Evolutionary conservation across 2,113 vertebrate genomes (phyloP).

Genomic region (Bettongia penicillata): DNA sequence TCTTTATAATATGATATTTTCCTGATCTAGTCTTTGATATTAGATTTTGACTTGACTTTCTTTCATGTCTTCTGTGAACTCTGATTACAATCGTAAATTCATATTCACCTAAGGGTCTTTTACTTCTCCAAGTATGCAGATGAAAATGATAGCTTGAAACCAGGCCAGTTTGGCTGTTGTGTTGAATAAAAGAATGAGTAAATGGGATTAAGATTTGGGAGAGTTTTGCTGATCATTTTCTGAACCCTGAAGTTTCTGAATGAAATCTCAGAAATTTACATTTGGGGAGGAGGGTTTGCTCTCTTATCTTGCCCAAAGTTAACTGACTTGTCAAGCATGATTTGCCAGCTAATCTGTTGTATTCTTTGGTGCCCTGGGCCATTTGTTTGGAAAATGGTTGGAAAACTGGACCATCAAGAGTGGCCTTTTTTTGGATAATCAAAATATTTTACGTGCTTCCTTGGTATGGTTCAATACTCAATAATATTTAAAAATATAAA

Average conservation of each 20-base stretch:
- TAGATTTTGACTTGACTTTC: not conserved
- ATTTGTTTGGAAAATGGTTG: not conserved
- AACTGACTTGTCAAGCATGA: not conserved
- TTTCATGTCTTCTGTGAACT: not conserved
- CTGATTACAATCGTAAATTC: not conserved
- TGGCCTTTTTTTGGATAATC: not conserved
- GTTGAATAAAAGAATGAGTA: not conserved
- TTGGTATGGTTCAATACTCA: not conserved
- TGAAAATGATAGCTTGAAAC: not conserved
- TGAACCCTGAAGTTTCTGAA: not conserved
- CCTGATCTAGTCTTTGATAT: not conserved
- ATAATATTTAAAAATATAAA: not conserved
- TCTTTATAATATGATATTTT: not conserved
- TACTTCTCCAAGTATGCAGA: not conserved
- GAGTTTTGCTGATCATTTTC: not conserved
- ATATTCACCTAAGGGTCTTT: not conserved
- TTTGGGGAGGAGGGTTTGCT: not conserved
- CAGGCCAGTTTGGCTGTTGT: not conserved
- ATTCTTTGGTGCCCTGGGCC: not conserved
- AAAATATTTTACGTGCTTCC: not conserved
- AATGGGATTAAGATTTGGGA: slow-evolving; percentile 14
- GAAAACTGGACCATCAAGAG: slow-evolving; percentile 1
- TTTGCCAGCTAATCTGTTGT: not conserved
- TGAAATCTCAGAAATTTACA: not conserved
- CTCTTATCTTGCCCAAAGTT: not conserved